These are phyloP conservation scores for Dryobota labecula DNA, from an alignment of 2,888 invertebrate species.

Conservation along the genomic window DNA sequence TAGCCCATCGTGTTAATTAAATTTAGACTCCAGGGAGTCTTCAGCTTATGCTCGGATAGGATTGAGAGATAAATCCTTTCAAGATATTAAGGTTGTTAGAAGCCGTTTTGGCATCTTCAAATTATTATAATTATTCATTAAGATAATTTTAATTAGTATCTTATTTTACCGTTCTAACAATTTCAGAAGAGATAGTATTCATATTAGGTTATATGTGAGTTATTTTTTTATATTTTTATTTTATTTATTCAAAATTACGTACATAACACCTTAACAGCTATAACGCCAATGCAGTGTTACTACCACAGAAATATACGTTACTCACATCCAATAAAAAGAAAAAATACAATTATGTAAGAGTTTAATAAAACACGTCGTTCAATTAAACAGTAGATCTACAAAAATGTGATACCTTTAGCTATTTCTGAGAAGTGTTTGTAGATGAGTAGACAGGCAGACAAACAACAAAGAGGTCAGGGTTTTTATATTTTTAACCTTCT, in stretches of 20 bases:
- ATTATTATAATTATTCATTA: conserved; percentile 5
- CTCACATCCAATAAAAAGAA: too few species aligned
- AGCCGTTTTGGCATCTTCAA: background rate
- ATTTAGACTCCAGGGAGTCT: conserved; percentile 14
- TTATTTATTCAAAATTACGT: too few species aligned
- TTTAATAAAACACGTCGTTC: background rate
- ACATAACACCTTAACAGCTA: too few species aligned
- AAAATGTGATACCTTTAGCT: background rate
- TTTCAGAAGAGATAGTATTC: background rate
- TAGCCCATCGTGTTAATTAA: conserved; percentile 30
- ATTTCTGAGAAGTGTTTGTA: background rate
- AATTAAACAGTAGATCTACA: background rate
- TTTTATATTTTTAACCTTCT: background rate
- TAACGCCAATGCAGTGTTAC: too few species aligned
- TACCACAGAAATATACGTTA: too few species aligned
- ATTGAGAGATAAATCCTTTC: conserved; percentile 17
- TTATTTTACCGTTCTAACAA: background rate
- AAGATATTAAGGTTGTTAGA: background rate
- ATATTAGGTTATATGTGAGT: background rate
- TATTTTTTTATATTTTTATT: too few species aligned
- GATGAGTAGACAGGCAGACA: background rate
- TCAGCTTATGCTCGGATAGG: conserved; percentile 5
- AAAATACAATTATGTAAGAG: too few species aligned
- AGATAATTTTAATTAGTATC: conserved; percentile 12
- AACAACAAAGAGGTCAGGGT: background rate